Conservation (phyloP, 2,113 vertebrate species). For the Scytalopus superciliaris region DNA sequence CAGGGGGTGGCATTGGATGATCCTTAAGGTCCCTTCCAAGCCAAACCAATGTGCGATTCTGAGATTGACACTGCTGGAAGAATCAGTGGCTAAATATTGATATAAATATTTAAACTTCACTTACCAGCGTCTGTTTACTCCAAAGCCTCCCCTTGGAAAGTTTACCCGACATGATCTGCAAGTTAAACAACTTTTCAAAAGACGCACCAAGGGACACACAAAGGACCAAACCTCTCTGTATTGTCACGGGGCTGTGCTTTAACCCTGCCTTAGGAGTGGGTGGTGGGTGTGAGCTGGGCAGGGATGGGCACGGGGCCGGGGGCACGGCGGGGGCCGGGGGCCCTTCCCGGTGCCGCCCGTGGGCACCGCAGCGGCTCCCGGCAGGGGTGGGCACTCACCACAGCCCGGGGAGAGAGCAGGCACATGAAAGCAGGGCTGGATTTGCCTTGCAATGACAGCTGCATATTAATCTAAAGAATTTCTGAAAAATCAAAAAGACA, state of each 20-base stretch:
- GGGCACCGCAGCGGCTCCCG: constrained; percentile 20
- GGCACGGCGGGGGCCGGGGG: not conserved
- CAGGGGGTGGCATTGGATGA: not conserved
- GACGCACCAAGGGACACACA: not conserved
- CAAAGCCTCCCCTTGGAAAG: constrained; percentile 37
- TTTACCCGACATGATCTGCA: constrained; percentile 44
- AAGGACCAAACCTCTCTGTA: not conserved
- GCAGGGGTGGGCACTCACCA: constrained; percentile 67
- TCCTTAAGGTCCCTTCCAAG: not conserved
- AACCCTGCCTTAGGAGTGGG: not conserved
- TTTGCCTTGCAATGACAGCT: constrained; percentile 96
- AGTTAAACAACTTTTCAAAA: constrained; percentile 58
- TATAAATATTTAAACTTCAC: constrained; percentile 26
- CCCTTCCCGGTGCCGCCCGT: fast-evolving
- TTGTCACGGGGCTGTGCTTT: not conserved
- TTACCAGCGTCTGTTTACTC: constrained; percentile 20
- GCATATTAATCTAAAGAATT: constrained; percentile 99
- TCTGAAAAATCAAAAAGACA: constrained; percentile 98
- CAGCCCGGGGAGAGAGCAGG: constrained; percentile 86
- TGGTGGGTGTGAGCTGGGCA: fast-evolving
- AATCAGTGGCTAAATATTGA: not conserved
- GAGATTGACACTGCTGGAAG: not conserved
- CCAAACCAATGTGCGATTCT: not conserved
- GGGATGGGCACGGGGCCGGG: fast-evolving
- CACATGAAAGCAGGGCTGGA: constrained; percentile 92